Evolutionary conservation across 2,888 invertebrate genomes (phyloP).

Genomic region (Harpalus rubripes): DNA sequence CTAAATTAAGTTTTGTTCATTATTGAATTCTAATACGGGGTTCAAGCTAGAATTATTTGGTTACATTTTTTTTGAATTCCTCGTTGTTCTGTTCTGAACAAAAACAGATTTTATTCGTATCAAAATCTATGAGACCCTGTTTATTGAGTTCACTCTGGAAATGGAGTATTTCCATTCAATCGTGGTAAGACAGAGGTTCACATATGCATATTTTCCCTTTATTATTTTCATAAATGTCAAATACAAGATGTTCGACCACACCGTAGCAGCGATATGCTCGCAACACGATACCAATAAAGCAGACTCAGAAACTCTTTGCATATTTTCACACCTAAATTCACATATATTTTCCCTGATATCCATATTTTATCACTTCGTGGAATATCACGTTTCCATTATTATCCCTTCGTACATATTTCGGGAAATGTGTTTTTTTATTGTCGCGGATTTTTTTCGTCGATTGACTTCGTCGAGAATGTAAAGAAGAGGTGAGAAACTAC

Average conservation of each 20-base stretch:
- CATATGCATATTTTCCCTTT: slow-evolving; percentile 36
- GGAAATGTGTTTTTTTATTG: slow-evolving; percentile 19
- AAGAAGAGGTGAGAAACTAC: background rate
- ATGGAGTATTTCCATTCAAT: background rate
- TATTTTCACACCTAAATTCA: slow-evolving; percentile 54
- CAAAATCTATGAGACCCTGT: background rate
- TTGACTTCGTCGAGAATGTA: background rate
- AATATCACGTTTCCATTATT: slow-evolving; percentile 32
- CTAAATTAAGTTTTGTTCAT: too few relatives aligned
- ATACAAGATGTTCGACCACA: slow-evolving; percentile 32
- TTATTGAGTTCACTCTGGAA: background rate
- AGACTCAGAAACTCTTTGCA: slow-evolving; percentile 46
- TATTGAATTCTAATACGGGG: too few relatives aligned
- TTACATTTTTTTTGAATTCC: too few relatives aligned
- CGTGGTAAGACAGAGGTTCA: background rate
- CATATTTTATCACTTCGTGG: slow-evolving; percentile 37
- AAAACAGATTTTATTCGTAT: too few relatives aligned
- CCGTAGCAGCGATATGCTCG: background rate
- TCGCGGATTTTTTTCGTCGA: background rate
- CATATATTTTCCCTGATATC: slow-evolving; percentile 21
- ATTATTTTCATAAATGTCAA: slow-evolving; percentile 48
- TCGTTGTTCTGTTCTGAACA: too few relatives aligned
- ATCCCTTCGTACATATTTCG: slow-evolving; percentile 20
- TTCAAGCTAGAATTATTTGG: too few relatives aligned
- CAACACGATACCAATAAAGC: slow-evolving; percentile 50